Conservation (phyloP, 2,113 vertebrate genomes). For the Bos javanicus region DNA sequence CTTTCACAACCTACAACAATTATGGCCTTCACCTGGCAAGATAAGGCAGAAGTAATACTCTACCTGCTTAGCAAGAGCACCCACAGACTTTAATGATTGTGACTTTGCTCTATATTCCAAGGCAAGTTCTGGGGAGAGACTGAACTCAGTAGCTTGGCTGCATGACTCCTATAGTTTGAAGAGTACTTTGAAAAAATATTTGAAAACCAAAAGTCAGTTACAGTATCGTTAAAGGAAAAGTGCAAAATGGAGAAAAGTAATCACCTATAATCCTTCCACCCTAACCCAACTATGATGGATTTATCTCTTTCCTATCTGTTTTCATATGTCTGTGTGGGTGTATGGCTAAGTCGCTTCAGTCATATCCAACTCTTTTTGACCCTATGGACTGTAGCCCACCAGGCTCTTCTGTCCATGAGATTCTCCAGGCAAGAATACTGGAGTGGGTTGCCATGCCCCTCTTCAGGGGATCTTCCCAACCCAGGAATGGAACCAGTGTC, state of each 20-base stretch:
- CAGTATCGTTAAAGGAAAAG: slow-evolving; percentile 1
- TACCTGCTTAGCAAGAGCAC: not conserved
- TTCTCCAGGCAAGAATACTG: not conserved
- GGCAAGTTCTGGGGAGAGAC: not conserved
- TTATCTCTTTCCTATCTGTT: not conserved
- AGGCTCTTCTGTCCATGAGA: not conserved
- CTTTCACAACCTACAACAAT: not conserved
- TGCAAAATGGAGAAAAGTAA: slow-evolving; percentile 14
- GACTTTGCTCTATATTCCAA: not conserved
- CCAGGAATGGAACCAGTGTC: not conserved
- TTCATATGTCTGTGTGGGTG: not conserved
- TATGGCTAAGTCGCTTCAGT: not conserved
- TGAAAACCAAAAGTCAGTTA: slow-evolving; percentile 13
- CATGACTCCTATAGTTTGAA: not conserved
- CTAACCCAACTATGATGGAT: not conserved
- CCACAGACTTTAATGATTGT: not conserved
- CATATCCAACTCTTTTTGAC: not conserved
- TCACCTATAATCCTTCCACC: not conserved
- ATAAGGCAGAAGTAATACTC: not conserved
- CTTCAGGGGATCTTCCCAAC: not conserved
- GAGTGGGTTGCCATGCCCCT: not conserved
- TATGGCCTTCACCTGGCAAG: not conserved
- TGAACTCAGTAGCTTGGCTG: not conserved
- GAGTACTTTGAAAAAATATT: not conserved
- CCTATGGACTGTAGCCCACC: not conserved